phyloP scores from a whole-genome alignment of 2,797 vertebrate species.

The Pogoniulus pusillus region DNA sequence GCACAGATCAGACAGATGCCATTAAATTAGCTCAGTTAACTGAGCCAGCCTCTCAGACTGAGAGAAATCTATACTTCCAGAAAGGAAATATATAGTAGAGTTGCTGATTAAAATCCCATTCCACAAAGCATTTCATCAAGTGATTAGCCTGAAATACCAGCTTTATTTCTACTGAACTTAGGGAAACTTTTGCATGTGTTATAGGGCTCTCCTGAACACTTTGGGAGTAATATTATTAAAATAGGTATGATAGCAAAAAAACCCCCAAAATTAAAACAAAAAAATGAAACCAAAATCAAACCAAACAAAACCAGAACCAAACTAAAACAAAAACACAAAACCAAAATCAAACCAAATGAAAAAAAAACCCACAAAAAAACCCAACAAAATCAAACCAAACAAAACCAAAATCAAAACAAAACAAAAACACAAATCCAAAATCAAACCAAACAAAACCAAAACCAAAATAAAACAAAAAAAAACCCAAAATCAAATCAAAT shows the following conservation, averaged over 20 bases:
- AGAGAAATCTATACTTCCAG: conserved; percentile 42
- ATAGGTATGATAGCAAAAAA: neutral
- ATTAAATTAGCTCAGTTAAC: conserved; percentile 37
- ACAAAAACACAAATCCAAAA: no score
- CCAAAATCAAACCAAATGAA: no score
- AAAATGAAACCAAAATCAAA: no score
- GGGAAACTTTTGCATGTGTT: neutral
- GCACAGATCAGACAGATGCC: neutral
- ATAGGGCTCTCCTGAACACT: neutral
- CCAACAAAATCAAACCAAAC: no score
- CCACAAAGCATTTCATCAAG: neutral
- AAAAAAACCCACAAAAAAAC: neutral
- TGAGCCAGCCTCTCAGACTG: neutral
- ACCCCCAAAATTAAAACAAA: no score
- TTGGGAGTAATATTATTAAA: neutral
- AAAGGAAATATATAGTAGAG: neutral
- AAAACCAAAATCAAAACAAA: no score
- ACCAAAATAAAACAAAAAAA: no score
- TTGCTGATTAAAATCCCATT: conserved; percentile 41
- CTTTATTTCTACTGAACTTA: neutral
- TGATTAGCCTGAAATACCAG: conserved; percentile 19
- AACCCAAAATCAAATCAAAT: no score
- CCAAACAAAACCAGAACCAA: no score
- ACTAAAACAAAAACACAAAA: no score
- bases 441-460: no score